Evolutionary conservation across 1,140 invertebrate genomes (phyloP).

Genomic region (Pantala flavescens): DNA sequence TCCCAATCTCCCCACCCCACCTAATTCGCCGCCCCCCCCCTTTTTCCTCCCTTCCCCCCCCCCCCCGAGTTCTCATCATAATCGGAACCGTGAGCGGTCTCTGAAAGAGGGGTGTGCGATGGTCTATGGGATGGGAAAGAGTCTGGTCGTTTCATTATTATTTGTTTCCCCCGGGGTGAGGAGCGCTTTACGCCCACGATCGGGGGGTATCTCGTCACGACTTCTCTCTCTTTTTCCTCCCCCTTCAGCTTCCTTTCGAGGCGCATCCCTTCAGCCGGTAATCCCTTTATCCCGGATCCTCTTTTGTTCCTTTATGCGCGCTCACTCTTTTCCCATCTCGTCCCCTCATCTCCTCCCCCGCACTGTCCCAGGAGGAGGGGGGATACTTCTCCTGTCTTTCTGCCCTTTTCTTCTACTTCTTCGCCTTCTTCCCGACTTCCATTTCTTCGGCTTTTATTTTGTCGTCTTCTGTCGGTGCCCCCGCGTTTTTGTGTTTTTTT

Average conservation of each 20-base stretch:
- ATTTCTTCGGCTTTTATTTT: neutral
- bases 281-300: neutral
- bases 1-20: neutral
- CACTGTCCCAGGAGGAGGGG: too few relatives aligned
- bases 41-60: neutral
- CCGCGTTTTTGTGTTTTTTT: too few relatives aligned
- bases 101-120: neutral
- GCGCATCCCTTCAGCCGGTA: neutral
- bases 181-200: neutral
- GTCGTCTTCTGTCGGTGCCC: too few relatives aligned
- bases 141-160: constrained; percentile 6
- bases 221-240: neutral
- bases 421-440: neutral
- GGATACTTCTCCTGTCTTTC: too few relatives aligned
- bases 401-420: too few relatives aligned
- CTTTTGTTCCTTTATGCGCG: neutral
- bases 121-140: neutral
- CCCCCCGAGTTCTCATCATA: neutral
- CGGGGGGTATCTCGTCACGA: neutral
- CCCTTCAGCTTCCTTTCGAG: neutral
- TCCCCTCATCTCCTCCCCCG: too few relatives aligned
- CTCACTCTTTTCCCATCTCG: neutral
- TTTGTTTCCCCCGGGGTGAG: neutral
- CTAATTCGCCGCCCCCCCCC: neutral
- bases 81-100: neutral